phyloP scores from a whole-genome alignment of 2,113 vertebrate species.

The Pachypanchax playfairii region DNA sequence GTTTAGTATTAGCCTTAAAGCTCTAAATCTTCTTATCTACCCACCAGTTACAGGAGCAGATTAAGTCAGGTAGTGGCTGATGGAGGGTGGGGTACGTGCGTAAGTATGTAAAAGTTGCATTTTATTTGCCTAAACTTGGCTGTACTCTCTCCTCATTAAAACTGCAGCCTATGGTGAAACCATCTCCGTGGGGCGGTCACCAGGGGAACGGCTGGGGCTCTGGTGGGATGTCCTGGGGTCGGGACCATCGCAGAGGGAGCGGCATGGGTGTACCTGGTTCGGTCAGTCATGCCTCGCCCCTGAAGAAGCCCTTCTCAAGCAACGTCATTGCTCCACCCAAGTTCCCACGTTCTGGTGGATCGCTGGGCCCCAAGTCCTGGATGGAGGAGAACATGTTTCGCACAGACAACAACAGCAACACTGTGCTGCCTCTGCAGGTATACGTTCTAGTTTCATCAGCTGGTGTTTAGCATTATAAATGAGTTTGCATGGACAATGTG shows the following conservation, averaged over 20 bases:
- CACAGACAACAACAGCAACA: conserved; percentile 97
- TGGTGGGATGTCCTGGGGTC: conserved; percentile 92
- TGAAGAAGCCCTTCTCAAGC: conserved; percentile 97
- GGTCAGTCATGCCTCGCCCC: conserved; percentile 91
- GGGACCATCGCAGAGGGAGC: conserved; percentile 91
- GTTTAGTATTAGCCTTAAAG: conserved; percentile 76
- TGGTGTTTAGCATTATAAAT: conserved; percentile 15
- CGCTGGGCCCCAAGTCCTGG: conserved; percentile 94
- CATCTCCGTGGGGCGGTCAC: conserved; percentile 93
- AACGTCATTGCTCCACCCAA: conserved; percentile 97
- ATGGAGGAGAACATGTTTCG: conserved; percentile 96
- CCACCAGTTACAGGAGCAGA: conserved; percentile 58
- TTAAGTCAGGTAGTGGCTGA: conserved; percentile 38
- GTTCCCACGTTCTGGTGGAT: conserved; percentile 90
- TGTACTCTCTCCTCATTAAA: not conserved
- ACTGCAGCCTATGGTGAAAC: conserved; percentile 92
- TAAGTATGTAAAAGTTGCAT: no score
- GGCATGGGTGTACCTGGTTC: conserved; percentile 91
- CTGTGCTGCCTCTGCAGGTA: conserved; percentile 96
- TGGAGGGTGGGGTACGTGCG: no score
- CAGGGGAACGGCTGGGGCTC: conserved; percentile 94
- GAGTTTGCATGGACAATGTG: not conserved
- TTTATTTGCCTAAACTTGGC: not conserved
- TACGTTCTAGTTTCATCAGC: conserved; percentile 10
- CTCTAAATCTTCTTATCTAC: conserved; percentile 79